Base-by-base conservation (phyloP, 2,113 vertebrate genomes). In the Buteo buteo region DNA sequence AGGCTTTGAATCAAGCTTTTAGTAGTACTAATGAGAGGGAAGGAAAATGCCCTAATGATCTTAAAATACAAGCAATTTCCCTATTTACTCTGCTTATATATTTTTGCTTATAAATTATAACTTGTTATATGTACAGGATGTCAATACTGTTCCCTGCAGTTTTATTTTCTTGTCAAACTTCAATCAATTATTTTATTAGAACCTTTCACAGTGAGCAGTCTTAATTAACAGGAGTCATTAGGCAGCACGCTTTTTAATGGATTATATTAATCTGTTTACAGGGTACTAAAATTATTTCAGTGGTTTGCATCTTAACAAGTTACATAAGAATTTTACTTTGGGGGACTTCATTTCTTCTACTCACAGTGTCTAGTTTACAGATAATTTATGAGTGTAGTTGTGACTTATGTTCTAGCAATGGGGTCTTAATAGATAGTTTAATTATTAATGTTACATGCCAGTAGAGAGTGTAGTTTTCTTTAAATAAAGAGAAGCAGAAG, bases 381-480 rank as follows among this genome's bases (percentile, higher is more conserved):
- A 97, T 98, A 90, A 97, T 98, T 98, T 90, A 98, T 95, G 90
- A 97, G 57, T 71, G 84, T 82, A 70, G 66, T 86, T 93, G 81
- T 97, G 97, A 97, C 84, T 98, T 89, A 96, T 96, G 85, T 93
- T 95, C 93, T 92, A 86, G 79, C 18, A 57, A 6, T 94, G 49
- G 55, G 25, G 73, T 76, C 96, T 90, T 96, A 93, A 97, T 97
- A 89, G 93, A 58, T 74, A 82, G 28, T 95, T 98, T 95, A 98
- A 98, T 98, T 97, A 97, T 98, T 97, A 85, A 97, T 97, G 96
- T 42, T 76, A 47, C 86, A 77, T 94, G 59, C 44, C 84, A 85
- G 59, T 61, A 82, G 83, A 45, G 55, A 94, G 88, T 54, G 49
- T 64, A 86, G 64, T 97, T 96, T 97, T 97, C 84, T 94, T 96